Percentiles rank a stretch among this genome's conserved stretches.
phyloP scores from a whole-genome alignment of 2,113 vertebrate species.

The Dipodomys stephensi region DNA sequence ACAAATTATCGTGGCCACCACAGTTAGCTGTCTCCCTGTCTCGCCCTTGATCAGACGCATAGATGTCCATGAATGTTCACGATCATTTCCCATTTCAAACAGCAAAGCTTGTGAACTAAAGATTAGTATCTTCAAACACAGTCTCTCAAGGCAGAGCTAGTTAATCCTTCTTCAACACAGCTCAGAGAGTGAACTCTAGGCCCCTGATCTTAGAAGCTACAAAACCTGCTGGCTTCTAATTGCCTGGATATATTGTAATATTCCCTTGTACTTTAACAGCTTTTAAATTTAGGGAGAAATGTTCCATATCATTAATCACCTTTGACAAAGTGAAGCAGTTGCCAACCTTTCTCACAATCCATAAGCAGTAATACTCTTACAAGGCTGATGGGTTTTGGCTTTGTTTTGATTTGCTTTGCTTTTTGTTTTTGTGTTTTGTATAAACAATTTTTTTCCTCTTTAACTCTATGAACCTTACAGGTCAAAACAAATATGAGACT shows the following conservation, averaged over 20 bases:
- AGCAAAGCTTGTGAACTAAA: background rate
- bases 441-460: conserved; percentile 8
- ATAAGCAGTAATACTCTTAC: background rate
- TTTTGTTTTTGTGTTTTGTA: background rate
- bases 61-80: background rate
- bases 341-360: background rate
- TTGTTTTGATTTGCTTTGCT: too few species aligned
- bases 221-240: conserved; percentile 12
- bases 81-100: conserved; percentile 36
- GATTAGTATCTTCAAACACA: conserved; percentile 7
- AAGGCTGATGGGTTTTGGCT: background rate
- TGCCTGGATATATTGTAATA: background rate
- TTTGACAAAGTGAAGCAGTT: conserved; percentile 6
- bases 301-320: conserved; percentile 25
- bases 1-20: background rate
- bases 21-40: background rate
- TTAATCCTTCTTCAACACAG: background rate
- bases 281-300: conserved; percentile 21
- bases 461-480: background rate
- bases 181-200: background rate
- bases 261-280: conserved; percentile 12
- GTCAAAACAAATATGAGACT: background rate
- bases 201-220: background rate
- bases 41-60: background rate
- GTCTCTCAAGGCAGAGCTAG: background rate